Evolutionary conservation across 1,140 invertebrate genomes (phyloP).

Genomic region (Rhyacophila brunnea): DNA sequence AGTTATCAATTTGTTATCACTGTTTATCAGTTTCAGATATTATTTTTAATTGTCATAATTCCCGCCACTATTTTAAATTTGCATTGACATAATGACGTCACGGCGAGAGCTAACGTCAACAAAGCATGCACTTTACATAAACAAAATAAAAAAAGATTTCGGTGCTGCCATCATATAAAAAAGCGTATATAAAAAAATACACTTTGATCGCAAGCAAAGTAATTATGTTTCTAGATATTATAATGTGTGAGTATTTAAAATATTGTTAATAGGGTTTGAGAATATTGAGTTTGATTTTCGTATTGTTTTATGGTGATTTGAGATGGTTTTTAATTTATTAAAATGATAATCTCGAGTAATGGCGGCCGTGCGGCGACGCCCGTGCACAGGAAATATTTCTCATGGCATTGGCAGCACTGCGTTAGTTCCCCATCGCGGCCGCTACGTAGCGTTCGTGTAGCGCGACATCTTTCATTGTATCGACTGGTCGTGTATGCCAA

Average conservation of each 20-base stretch:
- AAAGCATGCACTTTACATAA: conserved; percentile 30
- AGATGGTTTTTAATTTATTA: neutral
- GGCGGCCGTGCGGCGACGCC: conserved; percentile 42
- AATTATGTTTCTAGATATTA: too few species aligned
- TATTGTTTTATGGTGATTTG: too few species aligned
- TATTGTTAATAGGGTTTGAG: too few species aligned
- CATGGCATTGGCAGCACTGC: conserved; percentile 46
- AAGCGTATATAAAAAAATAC: neutral
- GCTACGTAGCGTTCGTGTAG: conserved; percentile 53
- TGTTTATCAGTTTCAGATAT: too few species aligned
- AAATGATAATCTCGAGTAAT: neutral
- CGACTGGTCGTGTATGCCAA: conserved; percentile 56
- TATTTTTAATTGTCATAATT: neutral
- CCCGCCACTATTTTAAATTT: conserved; percentile 8
- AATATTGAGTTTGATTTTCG: too few species aligned
- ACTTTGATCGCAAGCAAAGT: too few species aligned
- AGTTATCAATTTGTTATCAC: too few species aligned
- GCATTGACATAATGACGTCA: conserved; percentile 21
- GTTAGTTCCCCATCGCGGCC: conserved; percentile 55
- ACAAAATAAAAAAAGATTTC: conserved; percentile 22
- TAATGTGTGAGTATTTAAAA: too few species aligned
- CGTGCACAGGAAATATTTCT: conserved; percentile 47
- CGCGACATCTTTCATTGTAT: conserved; percentile 64
- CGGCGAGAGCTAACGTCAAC: conserved; percentile 25
- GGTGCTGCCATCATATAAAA: conserved; percentile 18